Evolutionary conservation across 2,113 vertebrate species (phyloP).

Genomic region (Grammatotria lemairii): DNA sequence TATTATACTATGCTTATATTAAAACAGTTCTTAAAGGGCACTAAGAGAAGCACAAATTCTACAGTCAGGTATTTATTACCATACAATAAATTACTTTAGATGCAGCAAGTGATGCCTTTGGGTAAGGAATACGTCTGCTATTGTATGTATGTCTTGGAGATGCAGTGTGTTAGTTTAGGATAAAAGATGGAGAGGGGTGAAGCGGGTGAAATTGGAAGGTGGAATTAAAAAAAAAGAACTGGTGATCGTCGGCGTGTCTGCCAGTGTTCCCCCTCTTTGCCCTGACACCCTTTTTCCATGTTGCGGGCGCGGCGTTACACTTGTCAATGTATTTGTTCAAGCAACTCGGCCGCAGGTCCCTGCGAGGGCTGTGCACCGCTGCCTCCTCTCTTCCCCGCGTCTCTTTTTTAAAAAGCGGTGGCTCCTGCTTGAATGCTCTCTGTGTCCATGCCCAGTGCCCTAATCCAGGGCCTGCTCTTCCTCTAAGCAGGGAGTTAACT

Average conservation of each 20-base stretch:
- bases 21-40: neutral
- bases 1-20: neutral
- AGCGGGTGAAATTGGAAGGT: neutral
- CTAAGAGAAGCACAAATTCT: neutral
- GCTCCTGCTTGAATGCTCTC: constrained; percentile 62
- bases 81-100: neutral
- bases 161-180: neutral
- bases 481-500: constrained; percentile 65
- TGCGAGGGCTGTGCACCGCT: constrained; percentile 39
- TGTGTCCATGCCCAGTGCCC: constrained; percentile 62
- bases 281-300: constrained; percentile 33
- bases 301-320: constrained; percentile 6
- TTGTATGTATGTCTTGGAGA: neutral
- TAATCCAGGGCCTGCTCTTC: constrained; percentile 67
- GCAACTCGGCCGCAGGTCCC: constrained; percentile 56
- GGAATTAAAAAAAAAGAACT: neutral
- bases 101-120: neutral
- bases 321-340: constrained; percentile 64
- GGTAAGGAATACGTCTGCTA: neutral
- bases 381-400: constrained; percentile 39
- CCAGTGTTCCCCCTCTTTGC: constrained; percentile 21
- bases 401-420: constrained; percentile 59
- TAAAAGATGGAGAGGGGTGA: neutral
- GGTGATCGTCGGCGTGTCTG: constrained; percentile 12
- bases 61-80: neutral